Conservation (phyloP, 2,888 invertebrate genomes). For the Entomobrya proxima region DNA sequence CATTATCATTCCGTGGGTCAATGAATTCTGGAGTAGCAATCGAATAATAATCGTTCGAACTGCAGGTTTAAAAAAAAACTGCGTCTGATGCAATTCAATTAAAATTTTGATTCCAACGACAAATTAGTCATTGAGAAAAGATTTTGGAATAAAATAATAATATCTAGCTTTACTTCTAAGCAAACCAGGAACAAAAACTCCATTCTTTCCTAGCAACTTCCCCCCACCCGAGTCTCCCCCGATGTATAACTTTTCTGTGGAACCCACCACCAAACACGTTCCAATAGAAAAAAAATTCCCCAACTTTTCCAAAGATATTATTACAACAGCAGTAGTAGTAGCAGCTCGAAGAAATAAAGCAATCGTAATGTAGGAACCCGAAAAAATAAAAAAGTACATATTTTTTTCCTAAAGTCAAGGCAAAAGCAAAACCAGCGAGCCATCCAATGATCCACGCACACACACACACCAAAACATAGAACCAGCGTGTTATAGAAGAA, state of each 20-base stretch:
- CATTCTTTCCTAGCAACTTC: too few species aligned
- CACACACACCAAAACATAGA: background rate
- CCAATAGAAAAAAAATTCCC: background rate
- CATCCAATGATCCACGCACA: slow-evolving; percentile 62
- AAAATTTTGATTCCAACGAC: too few species aligned
- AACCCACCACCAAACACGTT: background rate
- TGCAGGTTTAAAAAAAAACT: slow-evolving; percentile 10
- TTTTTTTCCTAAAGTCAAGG: slow-evolving; percentile 60
- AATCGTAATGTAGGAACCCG: slow-evolving; percentile 23
- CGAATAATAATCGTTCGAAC: slow-evolving; percentile 2
- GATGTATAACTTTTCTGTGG: background rate
- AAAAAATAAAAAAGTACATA: slow-evolving; percentile 31
- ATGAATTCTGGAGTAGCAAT: slow-evolving; percentile 27
- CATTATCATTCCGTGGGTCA: slow-evolving; percentile 29
- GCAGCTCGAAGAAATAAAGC: too few species aligned
- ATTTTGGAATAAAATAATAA: too few species aligned
- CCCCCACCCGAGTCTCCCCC: background rate
- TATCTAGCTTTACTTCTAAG: too few species aligned
- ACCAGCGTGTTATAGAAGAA: too few species aligned
- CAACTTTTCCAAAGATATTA: background rate
- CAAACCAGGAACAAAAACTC: too few species aligned
- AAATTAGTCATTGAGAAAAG: too few species aligned
- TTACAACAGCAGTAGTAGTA: slow-evolving; percentile 7
- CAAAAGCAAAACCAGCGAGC: slow-evolving; percentile 60
- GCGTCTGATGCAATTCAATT: too few species aligned